Base-by-base conservation (phyloP, 2,888 invertebrate species). In the Mythimna impura region DNA sequence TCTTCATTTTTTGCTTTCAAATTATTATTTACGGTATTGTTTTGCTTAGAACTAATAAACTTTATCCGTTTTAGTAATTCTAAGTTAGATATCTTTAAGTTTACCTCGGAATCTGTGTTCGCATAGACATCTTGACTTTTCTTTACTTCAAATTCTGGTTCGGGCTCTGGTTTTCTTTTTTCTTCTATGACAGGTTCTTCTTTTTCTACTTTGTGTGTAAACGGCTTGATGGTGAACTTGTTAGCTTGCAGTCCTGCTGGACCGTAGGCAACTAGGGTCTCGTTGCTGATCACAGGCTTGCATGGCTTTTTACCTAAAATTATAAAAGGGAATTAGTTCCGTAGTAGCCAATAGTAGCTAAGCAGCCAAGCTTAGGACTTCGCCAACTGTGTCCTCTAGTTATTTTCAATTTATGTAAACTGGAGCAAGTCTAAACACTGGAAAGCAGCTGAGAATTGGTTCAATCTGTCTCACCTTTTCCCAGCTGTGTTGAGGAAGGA, bases 51-150 rank as follows among this genome's bases (percentile, higher is more conserved):
- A 68, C 22, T 64, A 9, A 14, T 17, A 22, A 50, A 50, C 57
- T 57, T 73, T 3, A 71, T 67, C 34, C 71, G 66, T n/a, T 68
- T 72, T 36, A 83, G 66, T 60, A 62, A 63, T 12, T 79, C 76
- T 54, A 73, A 66, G 60, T 87, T 86, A 71, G 78, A 81, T 65
- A 86, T 81, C 80, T 83, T 76, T 52, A 87, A 36, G 36, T 88
- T 81, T 52, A 89, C 71, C 79, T 86, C 84, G 4, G 91, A 92
- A 76, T 92, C 89, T 9, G 86, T 79, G 61, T 89, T 84, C 10
- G 77, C 82, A 47, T 83, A 88, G 25, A 71, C 68, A 47, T 82
- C 81, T 66, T 60, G 52, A 54, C 57, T 66, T 55, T 55, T 47
- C 22, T 47, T 74, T 12, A 10, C 60, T 73, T 40, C 55, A 22